A percentile compares a stretch with the other conserved stretches of the same genome.
Conservation (phyloP, 2,113 vertebrate genomes). For the Ammospiza nelsoni region DNA sequence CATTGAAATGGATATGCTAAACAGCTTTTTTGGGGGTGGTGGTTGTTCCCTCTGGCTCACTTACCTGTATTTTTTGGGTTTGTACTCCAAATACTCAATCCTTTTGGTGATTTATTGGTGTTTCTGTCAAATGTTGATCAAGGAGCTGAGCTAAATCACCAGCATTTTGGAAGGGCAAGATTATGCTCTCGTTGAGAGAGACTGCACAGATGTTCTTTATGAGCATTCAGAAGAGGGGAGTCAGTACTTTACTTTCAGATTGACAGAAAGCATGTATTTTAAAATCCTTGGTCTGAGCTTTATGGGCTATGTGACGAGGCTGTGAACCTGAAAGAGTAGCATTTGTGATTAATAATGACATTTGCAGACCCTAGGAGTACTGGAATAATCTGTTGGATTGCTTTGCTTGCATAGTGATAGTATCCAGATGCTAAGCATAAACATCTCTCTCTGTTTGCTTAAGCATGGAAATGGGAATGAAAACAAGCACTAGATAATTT, state of each 20-base stretch:
- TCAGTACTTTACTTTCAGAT: background rate
- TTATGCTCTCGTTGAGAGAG: background rate
- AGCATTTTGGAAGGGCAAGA: background rate
- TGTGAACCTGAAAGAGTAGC: conserved; percentile 42
- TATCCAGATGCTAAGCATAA: conserved; percentile 61
- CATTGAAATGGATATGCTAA: background rate
- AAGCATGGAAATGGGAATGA: conserved; percentile 7
- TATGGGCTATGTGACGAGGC: background rate
- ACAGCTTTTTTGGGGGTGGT: background rate
- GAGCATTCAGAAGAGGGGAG: background rate
- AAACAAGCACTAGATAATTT: background rate
- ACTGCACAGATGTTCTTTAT: conserved; percentile 27
- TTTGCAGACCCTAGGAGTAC: conserved; percentile 30
- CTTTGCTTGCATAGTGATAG: conserved; percentile 5
- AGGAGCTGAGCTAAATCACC: background rate
- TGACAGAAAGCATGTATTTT: conserved; percentile 27
- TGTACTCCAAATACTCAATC: background rate
- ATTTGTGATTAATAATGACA: conserved; percentile 49
- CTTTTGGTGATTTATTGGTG: conserved; percentile 16
- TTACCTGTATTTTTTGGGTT: background rate
- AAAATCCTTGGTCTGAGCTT: conserved; percentile 14
- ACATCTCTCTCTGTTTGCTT: conserved; percentile 11
- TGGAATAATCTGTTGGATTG: conserved; percentile 2
- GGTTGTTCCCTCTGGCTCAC: background rate
- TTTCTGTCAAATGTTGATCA: background rate